Base-by-base conservation (phyloP, 2,888 invertebrate genomes). In the Campoletis raptor region DNA sequence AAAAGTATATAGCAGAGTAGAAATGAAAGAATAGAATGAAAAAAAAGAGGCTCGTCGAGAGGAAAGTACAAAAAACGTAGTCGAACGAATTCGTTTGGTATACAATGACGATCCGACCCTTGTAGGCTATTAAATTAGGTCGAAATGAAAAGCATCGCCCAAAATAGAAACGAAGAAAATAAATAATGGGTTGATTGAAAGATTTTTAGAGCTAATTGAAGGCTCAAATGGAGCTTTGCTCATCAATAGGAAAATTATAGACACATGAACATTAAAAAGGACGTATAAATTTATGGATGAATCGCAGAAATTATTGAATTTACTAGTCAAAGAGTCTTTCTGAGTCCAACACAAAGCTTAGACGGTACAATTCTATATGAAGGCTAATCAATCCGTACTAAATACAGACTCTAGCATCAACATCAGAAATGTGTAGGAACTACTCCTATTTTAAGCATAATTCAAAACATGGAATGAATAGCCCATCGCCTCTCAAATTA, bases 1-100 rank as follows among this genome's bases (percentile, higher is more conserved):
- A 81, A 83, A 76, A 66, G 30, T 30, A 30, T 83, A 66, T 57
- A 69, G 76, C 15, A 66, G 48, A 67, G 52, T 52, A 48, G 36
- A 72, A 76, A 57, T 36, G 57, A 82, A 42, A 52, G 67, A 61
- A 79, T 79, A 70, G 45, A 74, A 74, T 36, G 15, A 64, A 81
- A 24, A 64, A 57, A 21, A 42, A 40, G n/a, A 61, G 42, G 18
- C 61, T 78, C 54, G 42, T 74, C 64, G 61, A 52, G 74, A 36
- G 10, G 37, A 52, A 70, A 52, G 70, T 54, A 36, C 52, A 61
- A 61, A 30, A 30, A 61, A 15, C 12, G 66, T 48, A 77, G 15
- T 57, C 69, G 52, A 37, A 85, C n/a, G 74, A 74, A 79, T 81
- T 67, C 45, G 61, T 67, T 40, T 64, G 52, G 42, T 67, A 48